Evolutionary conservation across 2,888 invertebrate genomes (phyloP).

Genomic region (Cheilosia vernalis): DNA sequence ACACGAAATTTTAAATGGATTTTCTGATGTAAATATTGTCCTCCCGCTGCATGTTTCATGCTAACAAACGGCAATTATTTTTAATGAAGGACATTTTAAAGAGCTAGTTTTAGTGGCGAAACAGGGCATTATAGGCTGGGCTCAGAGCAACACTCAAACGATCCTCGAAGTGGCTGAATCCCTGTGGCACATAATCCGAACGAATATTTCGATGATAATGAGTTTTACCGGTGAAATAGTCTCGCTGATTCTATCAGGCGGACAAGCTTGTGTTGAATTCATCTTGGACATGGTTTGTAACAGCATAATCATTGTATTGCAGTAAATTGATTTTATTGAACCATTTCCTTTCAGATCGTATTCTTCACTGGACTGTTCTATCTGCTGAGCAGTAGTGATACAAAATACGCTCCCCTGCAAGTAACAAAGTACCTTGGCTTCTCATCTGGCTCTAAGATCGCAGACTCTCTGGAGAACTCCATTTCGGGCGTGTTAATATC

Average conservation of each 20-base stretch:
- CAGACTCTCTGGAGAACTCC: constrained; percentile 92
- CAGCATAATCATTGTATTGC: neutral
- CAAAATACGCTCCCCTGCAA: constrained; percentile 96
- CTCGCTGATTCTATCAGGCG: constrained; percentile 93
- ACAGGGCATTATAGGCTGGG: constrained; percentile 90
- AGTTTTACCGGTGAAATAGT: constrained; percentile 94
- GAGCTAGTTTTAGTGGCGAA: constrained; percentile 83
- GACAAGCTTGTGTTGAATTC: constrained; percentile 95
- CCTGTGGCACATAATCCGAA: constrained; percentile 95
- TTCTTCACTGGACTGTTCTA: constrained; percentile 99
- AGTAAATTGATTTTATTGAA: constrained; percentile 10
- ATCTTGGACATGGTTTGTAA: constrained; percentile 90
- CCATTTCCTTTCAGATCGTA: constrained; percentile 88
- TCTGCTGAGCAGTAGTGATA: constrained; percentile 92
- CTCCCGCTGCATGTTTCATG: constrained; percentile 77
- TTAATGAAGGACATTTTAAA: constrained; percentile 84
- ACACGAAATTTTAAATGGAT: constrained; percentile 45
- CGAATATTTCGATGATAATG: constrained; percentile 94
- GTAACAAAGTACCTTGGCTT: constrained; percentile 92
- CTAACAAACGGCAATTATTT: constrained; percentile 82
- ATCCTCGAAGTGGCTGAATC: constrained; percentile 93
- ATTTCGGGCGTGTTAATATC: constrained; percentile 97
- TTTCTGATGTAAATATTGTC: constrained; percentile 69
- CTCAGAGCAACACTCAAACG: constrained; percentile 95
- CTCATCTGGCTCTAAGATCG: constrained; percentile 89